These are phyloP conservation scores for Teleogryllus occipitalis DNA, from an alignment of 1,140 invertebrate species.

Conservation along the genomic window DNA sequence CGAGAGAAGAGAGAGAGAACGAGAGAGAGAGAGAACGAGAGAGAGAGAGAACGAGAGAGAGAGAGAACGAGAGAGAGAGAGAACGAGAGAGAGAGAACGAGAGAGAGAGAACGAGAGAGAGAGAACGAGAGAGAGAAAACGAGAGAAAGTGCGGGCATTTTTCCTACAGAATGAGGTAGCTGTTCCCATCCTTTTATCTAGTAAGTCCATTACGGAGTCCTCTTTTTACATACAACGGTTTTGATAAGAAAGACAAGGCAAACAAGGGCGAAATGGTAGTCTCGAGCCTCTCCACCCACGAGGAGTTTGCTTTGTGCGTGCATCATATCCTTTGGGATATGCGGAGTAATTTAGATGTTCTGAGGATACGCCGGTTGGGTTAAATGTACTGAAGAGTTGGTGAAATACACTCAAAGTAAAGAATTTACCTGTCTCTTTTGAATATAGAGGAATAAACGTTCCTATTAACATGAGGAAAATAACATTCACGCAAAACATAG, in stretches of 20 bases:
- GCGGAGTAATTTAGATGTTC: not conserved
- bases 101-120: too few species aligned
- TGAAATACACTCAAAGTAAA: too few species aligned
- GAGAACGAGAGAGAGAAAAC: not conserved
- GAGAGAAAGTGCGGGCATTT: not conserved
- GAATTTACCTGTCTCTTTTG: too few species aligned
- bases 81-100: too few species aligned
- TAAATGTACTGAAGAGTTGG: too few species aligned
- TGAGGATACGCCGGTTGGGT: too few species aligned
- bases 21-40: not conserved
- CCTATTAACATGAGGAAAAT: too few species aligned
- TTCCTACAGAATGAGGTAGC: not conserved
- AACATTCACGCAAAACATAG: too few species aligned
- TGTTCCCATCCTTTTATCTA: not conserved
- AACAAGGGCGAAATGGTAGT: not conserved
- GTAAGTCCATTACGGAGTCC: not conserved
- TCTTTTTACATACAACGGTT: not conserved
- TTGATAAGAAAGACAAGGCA: not conserved
- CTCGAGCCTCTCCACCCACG: not conserved
- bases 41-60: not conserved
- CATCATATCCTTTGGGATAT: not conserved
- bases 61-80: too few species aligned
- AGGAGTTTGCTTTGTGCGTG: not conserved
- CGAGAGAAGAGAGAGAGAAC: too few species aligned
- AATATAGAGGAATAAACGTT: too few species aligned